Conservation (phyloP, 2,113 vertebrate genomes). For the Cheilinus undulatus region DNA sequence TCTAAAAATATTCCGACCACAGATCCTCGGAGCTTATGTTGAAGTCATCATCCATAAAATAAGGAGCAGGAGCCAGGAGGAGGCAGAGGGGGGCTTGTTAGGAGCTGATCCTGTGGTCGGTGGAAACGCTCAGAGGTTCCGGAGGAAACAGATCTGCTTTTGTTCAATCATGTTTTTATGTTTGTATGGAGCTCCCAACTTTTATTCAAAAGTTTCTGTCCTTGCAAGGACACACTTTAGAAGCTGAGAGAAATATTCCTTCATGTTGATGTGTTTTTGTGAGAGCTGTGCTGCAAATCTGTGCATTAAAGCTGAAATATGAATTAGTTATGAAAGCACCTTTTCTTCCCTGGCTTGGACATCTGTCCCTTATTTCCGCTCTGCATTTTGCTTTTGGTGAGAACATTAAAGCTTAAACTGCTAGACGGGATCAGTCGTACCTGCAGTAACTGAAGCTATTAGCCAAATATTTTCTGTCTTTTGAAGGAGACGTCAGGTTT, state of each 20-base stretch:
- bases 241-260: too few species aligned
- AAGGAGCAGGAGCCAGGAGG: background rate
- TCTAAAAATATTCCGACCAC: conserved; percentile 57
- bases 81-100: conserved; percentile 5
- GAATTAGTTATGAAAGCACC: too few species aligned
- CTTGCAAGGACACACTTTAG: too few species aligned
- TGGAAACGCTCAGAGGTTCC: background rate
- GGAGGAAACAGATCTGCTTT: too few species aligned
- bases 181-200: background rate
- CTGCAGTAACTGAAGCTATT: conserved; percentile 6
- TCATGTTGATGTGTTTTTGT: too few species aligned
- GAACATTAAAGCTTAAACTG: background rate
- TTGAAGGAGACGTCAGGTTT: background rate
- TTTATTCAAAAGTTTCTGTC: background rate
- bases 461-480: conserved; percentile 16
- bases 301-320: too few species aligned
- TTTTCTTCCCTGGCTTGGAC: background rate
- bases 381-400: background rate
- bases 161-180: too few species aligned
- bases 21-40: conserved; percentile 30
- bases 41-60: conserved; percentile 19
- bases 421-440: background rate
- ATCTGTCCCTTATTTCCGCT: conserved; percentile 21
- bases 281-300: too few species aligned
- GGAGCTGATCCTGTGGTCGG: conserved; percentile 32